Base-by-base conservation (phyloP, 2,888 invertebrate species). In the Nemotelus nigrinus region DNA sequence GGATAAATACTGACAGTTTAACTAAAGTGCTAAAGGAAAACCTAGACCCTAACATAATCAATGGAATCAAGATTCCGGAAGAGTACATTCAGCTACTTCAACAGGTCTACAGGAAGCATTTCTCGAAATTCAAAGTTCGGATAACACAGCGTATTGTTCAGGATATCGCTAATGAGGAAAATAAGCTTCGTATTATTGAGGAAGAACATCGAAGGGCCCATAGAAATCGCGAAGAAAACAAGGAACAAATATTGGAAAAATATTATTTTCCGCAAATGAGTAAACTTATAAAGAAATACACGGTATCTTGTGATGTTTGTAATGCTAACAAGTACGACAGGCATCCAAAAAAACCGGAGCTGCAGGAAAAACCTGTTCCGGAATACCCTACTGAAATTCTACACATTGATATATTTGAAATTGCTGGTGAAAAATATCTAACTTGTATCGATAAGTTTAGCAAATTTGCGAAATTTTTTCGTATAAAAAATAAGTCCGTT, bases 311-410 rank as follows among this genome's bases (percentile, higher is more conserved):
- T 50, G 70, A 79, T 6, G 71, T 70, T 3, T 80, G 77, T 47
- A 76, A 68, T 10, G 7, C 50, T 25, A 76, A 43, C 39, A 79
- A 79, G 25, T 25, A 25, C 25, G 25, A 25, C 25, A 25, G 25
- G 25, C 25, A 25, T 25, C 25, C 25, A 25, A 25, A 25, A 25
- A 25, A 25, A 25, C 25, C 25, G 25, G 25, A 25, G 25, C 25
- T 25, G 25, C 25, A 80, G 45, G 57, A 67, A 53, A 79, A 75
- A 45, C 75, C 75, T 41, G 60, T 77, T 7, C 77, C 77, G 8
- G 58, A 55, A 68, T 68, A 70, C 43, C 60, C 70, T 3, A 60
- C 65, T 7, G 65, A 65, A 55, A 76, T 76, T 39, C 6, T 76
- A n/a, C 77, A 57, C 71, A 71, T 57, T 41, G 75, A 60, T 55